Base-by-base conservation (phyloP, 1,140 invertebrate genomes). In the Drosophila equinoxialis region DNA sequence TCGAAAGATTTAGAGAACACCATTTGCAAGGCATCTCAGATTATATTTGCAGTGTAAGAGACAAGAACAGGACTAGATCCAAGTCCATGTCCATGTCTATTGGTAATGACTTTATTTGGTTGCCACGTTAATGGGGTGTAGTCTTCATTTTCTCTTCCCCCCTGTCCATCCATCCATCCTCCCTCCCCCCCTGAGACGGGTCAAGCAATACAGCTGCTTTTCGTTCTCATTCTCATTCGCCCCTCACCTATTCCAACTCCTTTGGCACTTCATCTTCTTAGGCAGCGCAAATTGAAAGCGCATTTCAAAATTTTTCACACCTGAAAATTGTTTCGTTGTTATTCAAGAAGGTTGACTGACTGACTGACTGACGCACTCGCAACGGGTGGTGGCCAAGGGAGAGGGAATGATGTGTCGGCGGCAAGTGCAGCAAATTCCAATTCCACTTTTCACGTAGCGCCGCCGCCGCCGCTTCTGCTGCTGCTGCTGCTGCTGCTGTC, bases 251-350 rank as follows among this genome's bases (percentile, higher is more conserved):
- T 13, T 63, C 33, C 60, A 26, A 37, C 39, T 35, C 65, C 65
- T 17, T 62, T 41, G 5, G 37, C 59, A 58, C 33, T 41, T 48
- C 48, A 65, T 71, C 68, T 41, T 13, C 77, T 74, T 70, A 73
- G 63, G 71, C 82, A 87, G 83, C 79, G 84, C 83, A 87, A 87
- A 87, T 87, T 87, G 83, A 87, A 87, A 83, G 83, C 76, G 79
- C 84, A 89, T 89, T 87, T 87, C 73, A 87, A 83, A 87, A 87
- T 89, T 83, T 87, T 87, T 87, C 83, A 87, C 83, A 87, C 84
- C 84, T 87, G 83, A 87, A 87, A 89, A 89, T 89, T 87, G 74
- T 89, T 87, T 87, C 70, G 83, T 86, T 48, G 45, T 48, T 76
- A 42, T 30, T 45, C 48, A 42, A 59, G 57, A 59, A 59, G 57